These are phyloP conservation scores for Morone saxatilis DNA, from an alignment of 2,113 vertebrate species.

Conservation along the genomic window DNA sequence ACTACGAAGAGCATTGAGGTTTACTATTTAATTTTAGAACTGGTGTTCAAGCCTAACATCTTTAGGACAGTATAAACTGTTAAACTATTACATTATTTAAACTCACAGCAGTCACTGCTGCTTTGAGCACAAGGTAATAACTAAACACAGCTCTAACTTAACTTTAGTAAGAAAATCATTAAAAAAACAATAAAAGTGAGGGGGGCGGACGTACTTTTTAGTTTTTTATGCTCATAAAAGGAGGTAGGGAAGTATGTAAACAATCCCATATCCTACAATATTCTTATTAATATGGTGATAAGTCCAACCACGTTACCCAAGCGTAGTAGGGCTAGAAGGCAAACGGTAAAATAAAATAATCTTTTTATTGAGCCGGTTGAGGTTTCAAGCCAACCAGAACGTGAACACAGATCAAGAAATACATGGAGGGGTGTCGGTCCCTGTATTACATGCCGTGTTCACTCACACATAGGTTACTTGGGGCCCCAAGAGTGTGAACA, in stretches of 20 bases:
- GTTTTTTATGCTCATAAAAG: background rate
- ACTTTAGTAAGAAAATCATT: background rate
- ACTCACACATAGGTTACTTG: conserved; percentile 27
- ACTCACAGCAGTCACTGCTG: too few relatives aligned
- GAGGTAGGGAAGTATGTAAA: too few relatives aligned
- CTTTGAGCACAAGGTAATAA: background rate
- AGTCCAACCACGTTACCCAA: too few relatives aligned
- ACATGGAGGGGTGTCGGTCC: background rate
- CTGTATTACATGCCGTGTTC: conserved; percentile 1
- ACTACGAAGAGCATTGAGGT: too few relatives aligned
- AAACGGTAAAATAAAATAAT: background rate
- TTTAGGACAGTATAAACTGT: too few relatives aligned
- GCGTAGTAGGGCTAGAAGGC: background rate
- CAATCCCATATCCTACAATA: background rate
- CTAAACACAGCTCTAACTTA: background rate
- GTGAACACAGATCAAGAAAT: background rate
- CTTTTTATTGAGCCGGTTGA: background rate
- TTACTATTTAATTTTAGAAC: too few relatives aligned
- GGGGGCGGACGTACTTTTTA: background rate
- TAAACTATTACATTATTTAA: too few relatives aligned
- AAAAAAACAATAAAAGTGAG: background rate
- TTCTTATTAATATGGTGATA: background rate
- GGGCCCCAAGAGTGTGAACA: conserved; percentile 10
- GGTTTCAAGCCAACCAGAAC: background rate
- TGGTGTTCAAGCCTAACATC: too few relatives aligned